These are phyloP conservation scores for Albula goreensis DNA, from an alignment of 2,113 vertebrate species.

Conservation along the genomic window DNA sequence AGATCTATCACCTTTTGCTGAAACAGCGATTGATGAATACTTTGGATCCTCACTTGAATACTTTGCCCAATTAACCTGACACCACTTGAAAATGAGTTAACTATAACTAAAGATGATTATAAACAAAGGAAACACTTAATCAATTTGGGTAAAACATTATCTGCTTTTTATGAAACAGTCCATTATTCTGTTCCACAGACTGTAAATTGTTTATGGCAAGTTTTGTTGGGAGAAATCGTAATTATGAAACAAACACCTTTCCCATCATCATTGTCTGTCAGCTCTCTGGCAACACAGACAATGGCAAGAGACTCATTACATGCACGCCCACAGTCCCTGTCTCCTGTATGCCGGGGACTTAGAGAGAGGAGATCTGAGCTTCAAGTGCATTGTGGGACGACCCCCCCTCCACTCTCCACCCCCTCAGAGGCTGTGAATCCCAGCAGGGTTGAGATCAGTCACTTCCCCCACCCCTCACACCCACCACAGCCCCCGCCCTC, in stretches of 20 bases:
- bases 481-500: background rate
- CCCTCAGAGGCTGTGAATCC: background rate
- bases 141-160: background rate
- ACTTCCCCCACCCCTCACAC: background rate
- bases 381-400: background rate
- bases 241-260: background rate
- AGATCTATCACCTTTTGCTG: background rate
- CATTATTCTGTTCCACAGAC: background rate
- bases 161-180: background rate
- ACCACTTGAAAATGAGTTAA: background rate
- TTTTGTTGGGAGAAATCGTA: background rate
- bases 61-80: background rate
- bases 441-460: background rate
- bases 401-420: background rate
- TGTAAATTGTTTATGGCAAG: background rate
- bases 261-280: background rate
- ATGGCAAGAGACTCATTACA: slow-evolving; percentile 30
- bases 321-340: background rate
- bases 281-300: slow-evolving; percentile 46
- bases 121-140: too few relatives aligned
- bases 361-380: background rate
- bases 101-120: background rate
- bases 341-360: background rate
- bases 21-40: background rate
- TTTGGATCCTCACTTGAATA: background rate